Evolutionary conservation across 2,888 invertebrate species (phyloP).

Genomic region (Rambutsinella grinnellia): DNA sequence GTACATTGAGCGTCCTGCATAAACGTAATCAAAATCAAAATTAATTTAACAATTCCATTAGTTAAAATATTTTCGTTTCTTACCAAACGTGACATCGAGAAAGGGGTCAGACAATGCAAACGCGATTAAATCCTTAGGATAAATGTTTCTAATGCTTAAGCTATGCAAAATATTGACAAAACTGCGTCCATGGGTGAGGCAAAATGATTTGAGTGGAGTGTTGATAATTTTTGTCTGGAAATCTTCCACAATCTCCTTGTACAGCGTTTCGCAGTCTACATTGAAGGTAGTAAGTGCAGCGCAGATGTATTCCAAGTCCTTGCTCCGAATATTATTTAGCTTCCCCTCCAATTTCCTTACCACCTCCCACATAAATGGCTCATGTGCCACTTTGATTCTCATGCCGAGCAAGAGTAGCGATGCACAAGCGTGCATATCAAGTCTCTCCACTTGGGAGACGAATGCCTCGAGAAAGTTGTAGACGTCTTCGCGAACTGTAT

Average conservation of each 20-base stretch:
- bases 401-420: conserved; percentile 78
- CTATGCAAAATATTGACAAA: conserved; percentile 76
- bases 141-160: conserved; percentile 73
- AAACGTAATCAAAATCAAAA: too few species aligned
- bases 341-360: conserved; percentile 72
- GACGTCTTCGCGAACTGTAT: conserved; percentile 69
- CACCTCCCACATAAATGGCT: conserved; percentile 71
- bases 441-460: conserved; percentile 72
- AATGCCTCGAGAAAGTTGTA: conserved; percentile 73
- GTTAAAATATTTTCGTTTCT: too few species aligned
- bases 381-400: conserved; percentile 68
- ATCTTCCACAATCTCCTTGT: conserved; percentile 70
- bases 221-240: conserved; percentile 71
- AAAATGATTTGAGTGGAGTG: conserved; percentile 73
- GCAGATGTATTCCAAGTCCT: conserved; percentile 81
- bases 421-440: conserved; percentile 76
- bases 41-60: too few species aligned
- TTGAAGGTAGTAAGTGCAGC: conserved; percentile 76
- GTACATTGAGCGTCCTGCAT: conserved; percentile 41
- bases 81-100: conserved; percentile 34
- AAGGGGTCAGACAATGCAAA: conserved; percentile 36
- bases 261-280: conserved; percentile 72
- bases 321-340: conserved; percentile 74
- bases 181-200: conserved; percentile 73
- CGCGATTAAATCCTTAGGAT: conserved; percentile 74